phyloP scores from a whole-genome alignment of 1,140 invertebrate genomes.

The Lysiphlebus fabarum region DNA sequence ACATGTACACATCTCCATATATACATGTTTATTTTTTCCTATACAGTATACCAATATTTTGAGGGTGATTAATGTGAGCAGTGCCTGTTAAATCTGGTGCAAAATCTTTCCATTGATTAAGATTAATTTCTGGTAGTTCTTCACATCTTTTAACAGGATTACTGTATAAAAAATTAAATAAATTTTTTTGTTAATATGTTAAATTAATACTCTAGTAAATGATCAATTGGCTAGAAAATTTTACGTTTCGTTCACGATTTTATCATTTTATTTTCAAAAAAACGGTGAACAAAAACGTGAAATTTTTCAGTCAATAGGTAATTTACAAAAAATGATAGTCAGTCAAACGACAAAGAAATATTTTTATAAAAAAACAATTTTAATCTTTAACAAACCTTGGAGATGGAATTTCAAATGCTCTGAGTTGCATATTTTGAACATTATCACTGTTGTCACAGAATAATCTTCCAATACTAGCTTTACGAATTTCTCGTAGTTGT shows the following conservation, averaged over 20 bases:
- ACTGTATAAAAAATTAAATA: constrained; percentile 48
- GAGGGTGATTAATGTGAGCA: not conserved
- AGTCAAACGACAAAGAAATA: not conserved
- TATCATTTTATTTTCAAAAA: not conserved
- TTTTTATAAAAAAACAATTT: not conserved
- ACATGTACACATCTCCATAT: too few species aligned
- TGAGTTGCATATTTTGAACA: constrained; percentile 70
- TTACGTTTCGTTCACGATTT: not conserved
- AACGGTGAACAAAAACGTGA: not conserved
- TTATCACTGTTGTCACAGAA: constrained; percentile 85
- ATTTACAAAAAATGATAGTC: too few species aligned
- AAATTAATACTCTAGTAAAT: too few species aligned
- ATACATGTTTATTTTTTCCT: constrained; percentile 20
- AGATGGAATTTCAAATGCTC: constrained; percentile 61
- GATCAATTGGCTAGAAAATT: too few species aligned
- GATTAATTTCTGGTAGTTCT: constrained; percentile 64
- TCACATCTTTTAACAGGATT: constrained; percentile 66
- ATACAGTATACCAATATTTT: constrained; percentile 17
- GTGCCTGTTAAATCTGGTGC: constrained; percentile 9
- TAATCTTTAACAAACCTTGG: constrained; percentile 53
- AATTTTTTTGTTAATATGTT: too few species aligned
- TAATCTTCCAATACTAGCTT: constrained; percentile 75
- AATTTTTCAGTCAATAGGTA: not conserved
- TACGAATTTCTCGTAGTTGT: constrained; percentile 83
- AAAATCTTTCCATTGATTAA: constrained; percentile 64